Base-by-base conservation (phyloP, 2,888 invertebrate species). In the Eulithis testata region DNA sequence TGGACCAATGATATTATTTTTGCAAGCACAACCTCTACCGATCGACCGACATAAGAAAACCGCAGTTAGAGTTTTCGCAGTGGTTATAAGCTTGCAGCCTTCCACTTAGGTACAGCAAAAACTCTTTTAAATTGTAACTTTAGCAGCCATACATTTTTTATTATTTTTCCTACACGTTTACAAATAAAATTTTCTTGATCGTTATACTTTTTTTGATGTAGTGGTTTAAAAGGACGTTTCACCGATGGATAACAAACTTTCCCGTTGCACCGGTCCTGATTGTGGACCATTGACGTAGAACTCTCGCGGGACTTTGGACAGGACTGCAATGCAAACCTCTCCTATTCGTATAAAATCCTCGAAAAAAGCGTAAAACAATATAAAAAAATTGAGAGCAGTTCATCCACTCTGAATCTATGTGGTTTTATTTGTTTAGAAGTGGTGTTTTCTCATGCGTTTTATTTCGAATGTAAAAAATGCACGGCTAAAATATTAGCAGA, bases 271-370 rank as follows among this genome's bases (percentile, higher is more conserved):
- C 53, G 49, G 45, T 51, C 63, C 60, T 71, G 73, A 74, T 74
- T 73, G 74, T 75, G 69, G 62, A 64, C 72, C 66, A 75, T 73
- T 75, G 70, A 68, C 55, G 63, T 65, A 43, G 63, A 65, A 70
- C 57, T 62, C 73, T 59, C 71, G 7, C 27, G 73, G 68, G 71
- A 65, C n/a, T 12, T 11, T 50, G 54, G 44, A 63, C 70, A 55
- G 58, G 65, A 64, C 66, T 60, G 63, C 51, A 58, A 58, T 63
- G 61, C 60, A 71, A 64, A 50, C 52, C 55, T 60, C 57, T 47
- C 65, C 59, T 45, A 57, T 67, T 60, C 50, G 50, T 50, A 37
- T 65, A 53, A 37, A 50, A 43, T 7, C 21, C 37, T n/a, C 11
- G 37, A 21, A 66, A 66, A 66, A 63, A 60, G 58, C 47, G 37